Conservation (phyloP, 2,113 vertebrate genomes). For the Aspidoscelis tigris region DNA sequence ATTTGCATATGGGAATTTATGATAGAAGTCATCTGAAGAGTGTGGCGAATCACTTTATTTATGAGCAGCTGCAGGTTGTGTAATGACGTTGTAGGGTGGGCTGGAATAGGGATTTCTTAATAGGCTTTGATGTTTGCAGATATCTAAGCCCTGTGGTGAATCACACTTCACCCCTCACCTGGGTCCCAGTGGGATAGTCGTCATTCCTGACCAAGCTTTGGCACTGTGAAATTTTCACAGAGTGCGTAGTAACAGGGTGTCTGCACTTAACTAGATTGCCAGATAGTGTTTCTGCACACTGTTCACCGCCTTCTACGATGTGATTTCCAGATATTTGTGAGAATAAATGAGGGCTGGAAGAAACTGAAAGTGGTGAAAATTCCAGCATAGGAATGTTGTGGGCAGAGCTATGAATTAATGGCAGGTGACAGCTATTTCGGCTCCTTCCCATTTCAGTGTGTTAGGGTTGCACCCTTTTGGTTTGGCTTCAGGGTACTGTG, state of each 20-base stretch:
- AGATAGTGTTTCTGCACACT: neutral
- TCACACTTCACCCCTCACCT: no score
- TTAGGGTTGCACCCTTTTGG: neutral
- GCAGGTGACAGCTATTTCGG: slow-evolving; percentile 1
- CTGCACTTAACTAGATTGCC: neutral
- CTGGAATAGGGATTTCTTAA: no score
- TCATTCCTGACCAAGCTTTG: neutral
- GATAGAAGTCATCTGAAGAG: neutral
- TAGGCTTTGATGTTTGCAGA: neutral
- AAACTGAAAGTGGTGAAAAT: neutral
- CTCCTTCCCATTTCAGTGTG: neutral
- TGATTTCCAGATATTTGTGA: neutral
- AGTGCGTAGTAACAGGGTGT: neutral
- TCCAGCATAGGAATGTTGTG: neutral
- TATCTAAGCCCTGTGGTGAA: no score
- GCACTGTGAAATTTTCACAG: neutral
- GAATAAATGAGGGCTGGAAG: neutral
- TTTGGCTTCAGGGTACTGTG: slow-evolving; percentile 1
- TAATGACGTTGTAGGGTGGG: no score
- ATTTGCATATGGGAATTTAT: neutral
- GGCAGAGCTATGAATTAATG: neutral
- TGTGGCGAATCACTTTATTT: neutral
- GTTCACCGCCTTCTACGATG: neutral
- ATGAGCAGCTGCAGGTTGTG: no score
- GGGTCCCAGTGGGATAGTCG: no score